Evolutionary conservation across 2,113 vertebrate species (phyloP), one percentile per base, ranked within the genome.

Genomic region (Pseudolaguvia tuberculata): DNA sequence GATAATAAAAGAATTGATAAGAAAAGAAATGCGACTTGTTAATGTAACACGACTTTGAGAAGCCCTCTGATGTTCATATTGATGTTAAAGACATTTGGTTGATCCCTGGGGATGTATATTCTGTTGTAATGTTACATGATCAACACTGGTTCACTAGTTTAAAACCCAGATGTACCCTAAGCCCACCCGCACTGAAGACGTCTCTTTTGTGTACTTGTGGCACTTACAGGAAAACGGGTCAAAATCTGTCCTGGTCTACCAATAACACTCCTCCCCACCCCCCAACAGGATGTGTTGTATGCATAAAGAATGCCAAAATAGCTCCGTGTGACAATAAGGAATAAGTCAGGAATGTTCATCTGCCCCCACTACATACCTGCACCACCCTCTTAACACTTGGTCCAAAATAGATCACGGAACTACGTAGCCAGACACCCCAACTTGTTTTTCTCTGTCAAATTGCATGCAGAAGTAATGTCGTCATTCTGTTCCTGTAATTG

Each of bases 191-290:
- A 5, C 9, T 42, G 4, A 42, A 42, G 39, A 42, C 39, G 39
- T 42, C 39, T 42, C 39, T 42, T 25, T 21, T n/a, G 42, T 21
- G 61, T 48, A 8, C 45, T n/a, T 18, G 48, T 52, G 15, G 45
- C 31, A 61, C 13, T 78, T 63, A 25, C 76, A 78, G 78, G 76
- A 80, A 82, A 66, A 80, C 48, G 45, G 47, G 62, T 76, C 72
- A 75, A 72, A 61, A 47, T 68, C 25, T 47, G 63, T 29, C 45
- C 62, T 35, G 61, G 72, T 63, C 25, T 62, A 72, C 25, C 14
- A 42, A 42, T 13, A n/a, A n/a, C n/a, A n/a, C n/a, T n/a, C n/a
- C 52, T 17, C 52, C 12, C 42, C 13, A 21, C 29, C 50, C 17
- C 23, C 48, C 35, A 20, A 58, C 53, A 61, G 67, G 72, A 78